Evolutionary conservation across 2,113 vertebrate genomes (phyloP), one percentile per base, ranked within the genome.

Genomic region (Sander vitreus): DNA sequence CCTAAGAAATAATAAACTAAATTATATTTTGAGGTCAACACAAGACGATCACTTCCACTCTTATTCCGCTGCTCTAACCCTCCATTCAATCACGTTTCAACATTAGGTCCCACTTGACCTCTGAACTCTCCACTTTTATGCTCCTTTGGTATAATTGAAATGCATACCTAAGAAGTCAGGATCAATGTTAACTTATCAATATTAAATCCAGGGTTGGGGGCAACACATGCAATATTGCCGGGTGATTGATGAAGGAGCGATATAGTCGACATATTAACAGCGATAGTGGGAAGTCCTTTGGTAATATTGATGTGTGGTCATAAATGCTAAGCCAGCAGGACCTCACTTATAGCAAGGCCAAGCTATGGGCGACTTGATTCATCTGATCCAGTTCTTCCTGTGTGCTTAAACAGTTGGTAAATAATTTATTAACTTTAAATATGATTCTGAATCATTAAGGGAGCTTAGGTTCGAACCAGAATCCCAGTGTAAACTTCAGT

Each of bases 131-230:
- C 23, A 21, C 51, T 43, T 71, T 73, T 15, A 45, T 50, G 62
- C 60, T 79, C 63, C 65, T 85, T 58, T 5, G 30, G 13, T 70
- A 4, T 88, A 50, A 84, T 86, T 88, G 51, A 63, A 82, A 76
- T 73, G 53, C 69, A 87, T 19, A 75, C 50, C 23, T 16, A 54
- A 76, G 69, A 45, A 77, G 60, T 67, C 51, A n/a, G 36, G 70
- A 86, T 88, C 57, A 33, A 92, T 89, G 47, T 45, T 30, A 55
- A 88, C 63, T 58, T 79, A 85, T 85, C 77, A 78, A 89, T 85
- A 85, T 64, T 48, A 66, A 89, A 85, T 78, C 55, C 15, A 53
- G 21, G 62, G 13, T 9, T 25, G 36, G 16, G 68, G 50, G 30
- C 2, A 39, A 33, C 21, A 73, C 63, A 39, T 47, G 50, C n/a